phyloP scores from a whole-genome alignment of 2,113 vertebrate genomes.

The Nipponia nippon region DNA sequence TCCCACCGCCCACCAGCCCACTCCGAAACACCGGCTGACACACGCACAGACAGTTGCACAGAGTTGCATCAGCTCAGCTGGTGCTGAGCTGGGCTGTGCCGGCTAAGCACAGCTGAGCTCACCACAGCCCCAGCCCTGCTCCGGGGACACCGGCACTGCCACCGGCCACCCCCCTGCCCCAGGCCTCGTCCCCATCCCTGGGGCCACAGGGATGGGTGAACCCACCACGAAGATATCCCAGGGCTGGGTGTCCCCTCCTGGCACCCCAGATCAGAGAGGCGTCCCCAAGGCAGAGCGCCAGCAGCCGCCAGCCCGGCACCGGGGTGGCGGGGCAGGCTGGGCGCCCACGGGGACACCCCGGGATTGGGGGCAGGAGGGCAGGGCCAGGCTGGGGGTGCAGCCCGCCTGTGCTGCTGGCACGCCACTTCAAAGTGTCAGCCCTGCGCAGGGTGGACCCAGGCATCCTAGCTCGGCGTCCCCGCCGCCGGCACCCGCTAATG shows the following conservation, averaged over 20 bases:
- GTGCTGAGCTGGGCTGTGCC: neutral
- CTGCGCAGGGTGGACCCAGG: neutral
- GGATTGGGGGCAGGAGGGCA: neutral
- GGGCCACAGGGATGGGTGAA: neutral
- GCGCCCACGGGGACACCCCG: neutral
- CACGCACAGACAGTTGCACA: neutral
- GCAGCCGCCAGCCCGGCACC: constrained; percentile 10
- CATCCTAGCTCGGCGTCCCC: neutral
- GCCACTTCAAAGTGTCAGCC: neutral
- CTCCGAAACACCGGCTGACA: neutral
- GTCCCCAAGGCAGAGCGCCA: neutral
- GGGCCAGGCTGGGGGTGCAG: neutral
- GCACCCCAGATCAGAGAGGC: neutral
- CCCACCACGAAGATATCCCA: neutral
- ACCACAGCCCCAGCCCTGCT: neutral
- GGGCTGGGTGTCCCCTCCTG: neutral
- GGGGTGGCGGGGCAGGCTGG: neutral
- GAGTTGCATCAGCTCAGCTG: constrained; percentile 33
- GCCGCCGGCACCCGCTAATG: neutral
- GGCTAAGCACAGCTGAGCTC: neutral
- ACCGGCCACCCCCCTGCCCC: no score
- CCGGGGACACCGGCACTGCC: neutral
- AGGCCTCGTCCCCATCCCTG: neutral
- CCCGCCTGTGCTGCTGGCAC: neutral
- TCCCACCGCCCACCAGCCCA: neutral